phyloP scores from a whole-genome alignment of 2,888 invertebrate genomes.

The Drosophila nr. fundita region DNA sequence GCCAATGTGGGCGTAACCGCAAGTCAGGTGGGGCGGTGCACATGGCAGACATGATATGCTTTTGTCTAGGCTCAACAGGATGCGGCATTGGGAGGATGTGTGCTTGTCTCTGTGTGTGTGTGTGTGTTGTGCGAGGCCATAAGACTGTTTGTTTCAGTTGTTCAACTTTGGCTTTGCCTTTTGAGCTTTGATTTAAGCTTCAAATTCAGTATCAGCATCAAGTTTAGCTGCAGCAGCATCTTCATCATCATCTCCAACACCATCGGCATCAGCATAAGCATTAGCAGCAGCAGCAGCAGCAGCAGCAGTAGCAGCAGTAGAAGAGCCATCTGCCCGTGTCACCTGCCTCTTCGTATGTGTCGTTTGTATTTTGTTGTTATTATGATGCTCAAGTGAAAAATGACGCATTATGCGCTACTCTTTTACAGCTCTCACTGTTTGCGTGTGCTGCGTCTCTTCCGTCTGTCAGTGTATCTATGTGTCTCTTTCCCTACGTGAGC shows the following conservation, averaged over 20 bases:
- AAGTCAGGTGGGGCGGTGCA: neutral
- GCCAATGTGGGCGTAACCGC: conserved; percentile 35
- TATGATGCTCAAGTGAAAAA: conserved; percentile 69
- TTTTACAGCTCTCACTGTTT: conserved; percentile 25
- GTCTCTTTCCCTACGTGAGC: neutral
- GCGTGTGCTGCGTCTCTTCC: neutral
- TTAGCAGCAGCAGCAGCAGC: neutral
- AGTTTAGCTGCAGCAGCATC: conserved; percentile 19
- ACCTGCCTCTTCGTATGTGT: neutral
- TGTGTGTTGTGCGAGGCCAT: conserved; percentile 23
- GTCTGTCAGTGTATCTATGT: conserved; percentile 1
- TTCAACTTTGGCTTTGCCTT: conserved; percentile 31
- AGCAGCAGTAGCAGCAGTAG: neutral
- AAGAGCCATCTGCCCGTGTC: conserved; percentile 15
- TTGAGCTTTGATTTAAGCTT: conserved; percentile 36
- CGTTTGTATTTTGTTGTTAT: conserved; percentile 45
- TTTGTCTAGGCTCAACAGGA: conserved; percentile 67
- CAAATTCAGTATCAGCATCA: conserved; percentile 17
- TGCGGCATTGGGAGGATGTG: conserved; percentile 26
- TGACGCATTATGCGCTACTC: conserved; percentile 64
- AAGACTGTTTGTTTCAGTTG: conserved; percentile 50
- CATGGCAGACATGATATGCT: conserved; percentile 67
- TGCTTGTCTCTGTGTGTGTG: conserved; percentile 4
- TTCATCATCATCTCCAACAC: neutral
- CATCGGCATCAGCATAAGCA: neutral